Conservation (phyloP, 2,888 invertebrate genomes). For the Phrixothrix hirtus region DNA sequence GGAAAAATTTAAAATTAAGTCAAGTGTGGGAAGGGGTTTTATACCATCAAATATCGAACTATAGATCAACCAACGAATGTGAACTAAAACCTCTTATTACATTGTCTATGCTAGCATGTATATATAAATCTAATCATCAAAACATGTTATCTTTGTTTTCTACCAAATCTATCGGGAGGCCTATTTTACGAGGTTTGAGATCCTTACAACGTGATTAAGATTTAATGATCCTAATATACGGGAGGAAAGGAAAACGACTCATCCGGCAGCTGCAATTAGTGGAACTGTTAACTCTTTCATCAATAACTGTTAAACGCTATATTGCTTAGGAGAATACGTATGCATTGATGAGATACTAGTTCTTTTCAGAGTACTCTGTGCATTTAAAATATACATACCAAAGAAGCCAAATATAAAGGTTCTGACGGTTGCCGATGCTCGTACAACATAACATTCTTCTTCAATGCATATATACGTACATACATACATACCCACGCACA, state of each 20-base stretch:
- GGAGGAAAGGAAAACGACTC: background rate
- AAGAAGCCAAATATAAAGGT: conserved; percentile 5
- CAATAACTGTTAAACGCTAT: background rate
- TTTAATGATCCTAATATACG: background rate
- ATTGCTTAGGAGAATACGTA: conserved; percentile 1
- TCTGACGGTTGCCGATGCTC: too few species aligned
- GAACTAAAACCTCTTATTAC: background rate
- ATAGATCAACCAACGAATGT: background rate
- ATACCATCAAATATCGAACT: too few species aligned
- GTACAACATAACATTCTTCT: too few species aligned
- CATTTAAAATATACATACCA: conserved; percentile 3
- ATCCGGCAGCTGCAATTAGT: background rate
- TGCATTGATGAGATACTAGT: conserved; percentile 8
- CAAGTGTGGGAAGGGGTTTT: too few species aligned
- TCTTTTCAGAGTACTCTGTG: background rate
- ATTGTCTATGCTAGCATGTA: background rate
- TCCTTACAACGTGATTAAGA: too few species aligned
- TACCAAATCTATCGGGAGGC: background rate
- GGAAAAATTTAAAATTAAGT: too few species aligned
- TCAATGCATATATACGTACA: too few species aligned
- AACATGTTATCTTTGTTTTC: conserved; percentile 2
- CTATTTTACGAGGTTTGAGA: background rate
- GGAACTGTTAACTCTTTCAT: background rate
- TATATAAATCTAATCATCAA: conserved; percentile 1
- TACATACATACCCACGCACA: too few species aligned